Evolutionary conservation across 2,888 invertebrate species (phyloP).

Genomic region (Trichacis sp.): DNA sequence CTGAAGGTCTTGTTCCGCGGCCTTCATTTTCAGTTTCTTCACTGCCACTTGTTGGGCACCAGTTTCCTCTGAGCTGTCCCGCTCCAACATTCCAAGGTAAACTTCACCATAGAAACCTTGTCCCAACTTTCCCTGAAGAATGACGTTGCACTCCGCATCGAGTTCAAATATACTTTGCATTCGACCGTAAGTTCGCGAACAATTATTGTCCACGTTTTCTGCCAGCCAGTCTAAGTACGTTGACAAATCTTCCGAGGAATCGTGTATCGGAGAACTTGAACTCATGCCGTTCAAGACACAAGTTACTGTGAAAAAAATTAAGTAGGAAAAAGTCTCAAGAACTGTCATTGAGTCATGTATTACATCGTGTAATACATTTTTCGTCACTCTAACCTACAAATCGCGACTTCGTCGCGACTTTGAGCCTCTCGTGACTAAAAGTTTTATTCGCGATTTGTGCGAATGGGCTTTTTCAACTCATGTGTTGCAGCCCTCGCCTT

Average conservation of each 20-base stretch:
- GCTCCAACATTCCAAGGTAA: constrained; percentile 80
- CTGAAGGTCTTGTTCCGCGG: constrained; percentile 71
- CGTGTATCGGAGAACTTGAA: constrained; percentile 14
- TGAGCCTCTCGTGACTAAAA: too few species aligned
- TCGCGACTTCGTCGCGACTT: too few species aligned
- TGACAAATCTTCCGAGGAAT: constrained; percentile 53
- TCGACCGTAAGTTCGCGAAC: constrained; percentile 49
- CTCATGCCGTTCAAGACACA: background rate
- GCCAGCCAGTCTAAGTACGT: constrained; percentile 54
- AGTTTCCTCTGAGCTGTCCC: constrained; percentile 68
- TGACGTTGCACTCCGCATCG: constrained; percentile 73
- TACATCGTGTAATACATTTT: background rate
- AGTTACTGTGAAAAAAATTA: background rate
- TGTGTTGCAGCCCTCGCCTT: too few species aligned
- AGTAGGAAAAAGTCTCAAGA: background rate
- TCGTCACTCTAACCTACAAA: too few species aligned
- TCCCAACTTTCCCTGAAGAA: constrained; percentile 75
- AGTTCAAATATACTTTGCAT: constrained; percentile 73
- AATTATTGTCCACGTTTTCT: constrained; percentile 42
- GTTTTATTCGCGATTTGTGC: too few species aligned
- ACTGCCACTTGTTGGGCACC: constrained; percentile 76
- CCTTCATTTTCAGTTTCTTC: constrained; percentile 75
- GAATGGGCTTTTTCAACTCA: too few species aligned
- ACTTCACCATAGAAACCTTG: constrained; percentile 91
- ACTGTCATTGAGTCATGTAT: background rate